phyloP scores from a whole-genome alignment of 2,888 invertebrate species.

The Biston betularia region DNA sequence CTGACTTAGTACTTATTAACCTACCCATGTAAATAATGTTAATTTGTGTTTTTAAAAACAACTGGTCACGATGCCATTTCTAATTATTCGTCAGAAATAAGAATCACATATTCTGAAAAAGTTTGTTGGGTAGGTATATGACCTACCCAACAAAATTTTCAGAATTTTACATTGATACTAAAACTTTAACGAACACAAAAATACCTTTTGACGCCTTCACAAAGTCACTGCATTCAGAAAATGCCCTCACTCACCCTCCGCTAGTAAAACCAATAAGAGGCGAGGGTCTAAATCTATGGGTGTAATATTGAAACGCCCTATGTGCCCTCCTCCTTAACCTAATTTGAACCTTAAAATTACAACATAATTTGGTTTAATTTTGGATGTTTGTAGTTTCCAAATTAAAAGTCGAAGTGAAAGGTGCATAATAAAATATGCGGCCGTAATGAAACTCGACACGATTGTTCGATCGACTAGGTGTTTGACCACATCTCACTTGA shows the following conservation, averaged over 20 bases:
- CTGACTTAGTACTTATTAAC: neutral
- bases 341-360: conserved; percentile 50
- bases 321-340: conserved; percentile 44
- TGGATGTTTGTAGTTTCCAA: conserved; percentile 43
- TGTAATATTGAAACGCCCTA: conserved; percentile 71
- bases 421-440: conserved; percentile 58
- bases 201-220: conserved; percentile 55
- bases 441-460: conserved; percentile 32
- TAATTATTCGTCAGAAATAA: no score
- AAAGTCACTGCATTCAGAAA: conserved; percentile 69
- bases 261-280: conserved; percentile 82
- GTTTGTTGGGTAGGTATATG: neutral
- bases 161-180: neutral
- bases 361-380: conserved; percentile 40
- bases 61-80: neutral
- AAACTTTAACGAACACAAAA: conserved; percentile 10
- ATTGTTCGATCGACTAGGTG: no score
- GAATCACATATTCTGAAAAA: neutral
- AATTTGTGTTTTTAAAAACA: no score
- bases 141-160: no score
- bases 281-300: conserved; percentile 70
- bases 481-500: no score
- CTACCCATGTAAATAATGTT: neutral
- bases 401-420: conserved; percentile 66
- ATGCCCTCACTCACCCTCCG: conserved; percentile 74